phyloP scores from a whole-genome alignment of 2,113 vertebrate genomes.

The Origma solitaria region DNA sequence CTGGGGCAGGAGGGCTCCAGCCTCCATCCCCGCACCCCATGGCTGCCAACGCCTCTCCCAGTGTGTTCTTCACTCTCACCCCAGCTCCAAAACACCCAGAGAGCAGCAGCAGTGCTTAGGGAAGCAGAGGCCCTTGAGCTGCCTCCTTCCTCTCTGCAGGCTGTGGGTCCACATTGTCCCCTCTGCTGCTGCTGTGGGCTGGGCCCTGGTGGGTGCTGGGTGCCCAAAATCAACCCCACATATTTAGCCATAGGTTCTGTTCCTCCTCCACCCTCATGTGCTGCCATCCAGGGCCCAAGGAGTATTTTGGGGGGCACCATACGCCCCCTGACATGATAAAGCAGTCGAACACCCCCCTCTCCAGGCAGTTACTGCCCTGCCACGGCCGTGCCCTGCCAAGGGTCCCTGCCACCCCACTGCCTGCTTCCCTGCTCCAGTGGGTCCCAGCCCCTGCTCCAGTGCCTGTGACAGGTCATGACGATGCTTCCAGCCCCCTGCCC shows the following conservation, averaged over 20 bases:
- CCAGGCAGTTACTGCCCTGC: not conserved
- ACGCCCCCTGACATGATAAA: fast-evolving
- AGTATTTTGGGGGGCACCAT: not conserved
- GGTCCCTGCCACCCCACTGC: not conserved
- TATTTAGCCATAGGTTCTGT: fast-evolving
- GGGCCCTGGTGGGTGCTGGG: not conserved
- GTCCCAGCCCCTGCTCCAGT: fast-evolving
- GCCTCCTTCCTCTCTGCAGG: fast-evolving
- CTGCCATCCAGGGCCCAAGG: not conserved
- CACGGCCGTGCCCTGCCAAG: fast-evolving
- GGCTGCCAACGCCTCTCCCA: fast-evolving
- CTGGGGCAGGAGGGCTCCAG: fast-evolving
- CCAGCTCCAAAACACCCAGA: no score
- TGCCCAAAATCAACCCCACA: fast-evolving
- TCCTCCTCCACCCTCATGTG: not conserved
- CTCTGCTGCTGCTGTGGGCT: not conserved
- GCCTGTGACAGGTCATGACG: fast-evolving
- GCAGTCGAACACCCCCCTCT: fast-evolving
- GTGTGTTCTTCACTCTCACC: not conserved
- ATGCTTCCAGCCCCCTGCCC: not conserved
- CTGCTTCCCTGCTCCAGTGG: fast-evolving
- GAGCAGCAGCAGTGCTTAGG: not conserved
- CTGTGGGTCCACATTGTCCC: fast-evolving
- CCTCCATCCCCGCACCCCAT: not conserved
- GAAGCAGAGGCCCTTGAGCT: not conserved